Evolutionary conservation across 2,797 vertebrate genomes (phyloP).

Genomic region (Coendou prehensilis): DNA sequence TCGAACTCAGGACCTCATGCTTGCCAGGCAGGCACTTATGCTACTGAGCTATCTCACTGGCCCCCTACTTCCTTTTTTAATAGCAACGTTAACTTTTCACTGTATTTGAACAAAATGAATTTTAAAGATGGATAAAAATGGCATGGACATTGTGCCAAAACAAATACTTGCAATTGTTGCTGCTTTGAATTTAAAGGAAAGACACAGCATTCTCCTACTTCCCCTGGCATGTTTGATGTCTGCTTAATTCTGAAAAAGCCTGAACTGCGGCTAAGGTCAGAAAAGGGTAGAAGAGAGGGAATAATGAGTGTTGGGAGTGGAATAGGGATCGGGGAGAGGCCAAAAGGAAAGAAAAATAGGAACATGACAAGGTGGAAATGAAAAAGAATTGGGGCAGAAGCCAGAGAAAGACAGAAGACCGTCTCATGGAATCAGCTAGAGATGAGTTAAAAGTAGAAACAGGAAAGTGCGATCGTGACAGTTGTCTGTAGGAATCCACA

Average conservation of each 20-base stretch:
- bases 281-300: neutral
- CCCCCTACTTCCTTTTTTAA: conserved; percentile 37
- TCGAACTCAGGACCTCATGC: too few relatives aligned
- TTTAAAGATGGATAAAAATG: conserved; percentile 40
- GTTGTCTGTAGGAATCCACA: neutral
- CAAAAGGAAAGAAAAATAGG: neutral
- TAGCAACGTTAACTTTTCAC: neutral
- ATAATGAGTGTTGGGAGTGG: neutral
- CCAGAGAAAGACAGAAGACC: neutral
- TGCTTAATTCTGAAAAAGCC: neutral
- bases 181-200: conserved; percentile 51
- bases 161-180: neutral
- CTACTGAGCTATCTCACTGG: too few relatives aligned
- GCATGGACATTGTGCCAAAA: neutral
- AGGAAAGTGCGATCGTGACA: neutral
- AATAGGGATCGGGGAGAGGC: neutral
- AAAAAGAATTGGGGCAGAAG: neutral
- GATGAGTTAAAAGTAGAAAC: conserved; percentile 27
- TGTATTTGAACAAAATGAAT: neutral
- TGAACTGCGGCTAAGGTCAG: neutral
- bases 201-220: neutral
- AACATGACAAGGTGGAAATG: neutral
- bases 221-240: neutral
- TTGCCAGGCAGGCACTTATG: too few relatives aligned
- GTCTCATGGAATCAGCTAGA: neutral